Base-by-base conservation (phyloP, 2,888 invertebrate genomes). In the Drosophila parthenogenetica region DNA sequence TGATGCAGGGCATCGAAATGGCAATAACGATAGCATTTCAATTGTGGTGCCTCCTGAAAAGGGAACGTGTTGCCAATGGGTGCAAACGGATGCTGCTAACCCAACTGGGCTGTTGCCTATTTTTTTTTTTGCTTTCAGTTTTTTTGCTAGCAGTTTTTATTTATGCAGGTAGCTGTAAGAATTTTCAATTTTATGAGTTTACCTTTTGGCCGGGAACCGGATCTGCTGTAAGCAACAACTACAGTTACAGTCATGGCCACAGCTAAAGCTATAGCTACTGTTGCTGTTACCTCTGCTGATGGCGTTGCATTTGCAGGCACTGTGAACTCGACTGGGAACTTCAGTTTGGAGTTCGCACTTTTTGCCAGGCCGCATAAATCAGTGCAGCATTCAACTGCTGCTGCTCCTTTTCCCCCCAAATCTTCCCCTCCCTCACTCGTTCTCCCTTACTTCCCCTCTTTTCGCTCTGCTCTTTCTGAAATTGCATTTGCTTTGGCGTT, bases 171-270 rank as follows among this genome's bases (percentile, higher is more conserved):
- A 72, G 68, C 79, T 67, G 72, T 70, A 80, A 74, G 73, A 76
- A 76, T 81, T 81, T 86, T 79, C 74, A 81, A 81, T 78, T 86
- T 86, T 79, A 81, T 86, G 81, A 81, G 77, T 77, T 73, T 79
- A 81, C 79, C 80, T 77, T 77, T 73, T 68, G 78, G 73, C 49
- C 69, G 67, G 61, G 46, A 53, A 40, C 40, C 59, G 65, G 55
- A 68, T 69, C 67, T 63, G 58, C 63, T 61, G 60, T 43, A 58
- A 68, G 60, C 62, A 60, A 46, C 73, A 55, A 61, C 49, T 43
- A 55, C 59, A 46, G 60, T 46, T 22, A 57, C 19, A 19, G 10
- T 14, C 29, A n/a, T 17, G 1, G 14, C 4, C 8, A 40, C 0
- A 35, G 29, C 2, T 8, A 14, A 4, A n/a, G 19, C 37, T 3